Evolutionary conservation across 2,113 vertebrate genomes (phyloP).

Genomic region (Psammodynastes pulverulentus): DNA sequence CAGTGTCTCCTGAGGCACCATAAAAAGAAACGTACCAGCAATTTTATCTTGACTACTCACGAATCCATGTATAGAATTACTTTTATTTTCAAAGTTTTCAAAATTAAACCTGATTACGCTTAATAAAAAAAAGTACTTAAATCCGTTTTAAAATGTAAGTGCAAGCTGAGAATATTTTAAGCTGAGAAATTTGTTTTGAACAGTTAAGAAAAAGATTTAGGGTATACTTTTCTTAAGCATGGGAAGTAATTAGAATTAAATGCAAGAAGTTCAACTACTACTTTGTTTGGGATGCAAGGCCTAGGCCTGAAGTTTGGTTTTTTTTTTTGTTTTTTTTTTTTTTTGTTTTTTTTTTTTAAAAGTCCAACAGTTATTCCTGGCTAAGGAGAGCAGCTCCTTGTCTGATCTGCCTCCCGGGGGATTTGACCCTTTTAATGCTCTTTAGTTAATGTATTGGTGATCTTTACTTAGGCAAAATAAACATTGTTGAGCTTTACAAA

Average conservation of each 20-base stretch:
- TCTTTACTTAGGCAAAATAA: conserved; percentile 94
- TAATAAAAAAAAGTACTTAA: background rate
- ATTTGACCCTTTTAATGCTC: conserved; percentile 84
- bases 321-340: too few species aligned
- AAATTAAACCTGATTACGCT: background rate
- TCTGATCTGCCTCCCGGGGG: conserved; percentile 71
- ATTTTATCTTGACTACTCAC: background rate
- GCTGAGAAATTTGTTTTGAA: background rate
- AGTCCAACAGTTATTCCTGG: conserved; percentile 54
- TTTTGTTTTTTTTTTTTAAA: background rate
- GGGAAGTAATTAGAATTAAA: background rate
- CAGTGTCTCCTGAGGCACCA: background rate
- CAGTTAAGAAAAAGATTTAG: background rate
- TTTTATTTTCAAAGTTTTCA: background rate
- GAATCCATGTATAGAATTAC: background rate
- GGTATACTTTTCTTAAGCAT: background rate
- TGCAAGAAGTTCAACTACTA: background rate
- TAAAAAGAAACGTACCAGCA: background rate
- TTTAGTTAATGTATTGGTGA: conserved; percentile 90
- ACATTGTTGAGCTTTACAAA: conserved; percentile 80
- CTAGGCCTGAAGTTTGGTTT: background rate
- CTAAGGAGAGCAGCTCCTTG: conserved; percentile 67
- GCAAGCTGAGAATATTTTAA: background rate
- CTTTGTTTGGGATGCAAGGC: too few species aligned
- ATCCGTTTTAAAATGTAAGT: background rate